These are phyloP conservation scores for Esox lucius DNA, from an alignment of 2,797 vertebrate genomes.

Conservation along the genomic window DNA sequence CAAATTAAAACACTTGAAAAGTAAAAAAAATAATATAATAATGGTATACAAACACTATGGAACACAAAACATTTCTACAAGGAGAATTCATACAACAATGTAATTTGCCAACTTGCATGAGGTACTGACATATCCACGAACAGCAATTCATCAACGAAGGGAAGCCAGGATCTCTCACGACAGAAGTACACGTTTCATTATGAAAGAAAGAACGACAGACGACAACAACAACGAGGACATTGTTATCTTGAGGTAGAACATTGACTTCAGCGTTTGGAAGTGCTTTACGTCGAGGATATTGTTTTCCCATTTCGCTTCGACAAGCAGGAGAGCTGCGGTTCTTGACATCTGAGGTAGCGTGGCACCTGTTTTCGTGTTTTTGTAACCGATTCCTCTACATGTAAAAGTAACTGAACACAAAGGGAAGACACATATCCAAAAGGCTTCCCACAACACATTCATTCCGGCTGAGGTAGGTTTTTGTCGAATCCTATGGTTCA, in stretches of 20 bases:
- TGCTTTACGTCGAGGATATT: constrained; percentile 83
- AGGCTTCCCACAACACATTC: constrained; percentile 93
- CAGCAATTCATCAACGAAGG: constrained; percentile 55
- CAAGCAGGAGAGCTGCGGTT: constrained; percentile 68
- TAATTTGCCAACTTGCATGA: constrained; percentile 69
- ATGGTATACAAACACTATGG: constrained; percentile 51
- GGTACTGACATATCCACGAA: constrained; percentile 68
- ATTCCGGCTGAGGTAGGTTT: constrained; percentile 99
- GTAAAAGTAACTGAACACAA: constrained; percentile 73
- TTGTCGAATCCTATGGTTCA: constrained; percentile 77
- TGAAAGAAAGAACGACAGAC: constrained; percentile 61
- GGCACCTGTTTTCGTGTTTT: constrained; percentile 67
- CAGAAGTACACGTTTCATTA: constrained; percentile 60
- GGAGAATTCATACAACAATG: constrained; percentile 61
- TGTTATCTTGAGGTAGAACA: constrained; percentile 94
- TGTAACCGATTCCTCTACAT: constrained; percentile 76
- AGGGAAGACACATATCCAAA: constrained; percentile 77
- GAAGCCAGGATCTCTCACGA: constrained; percentile 57
- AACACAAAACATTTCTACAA: constrained; percentile 56
- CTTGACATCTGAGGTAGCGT: constrained; percentile 82
- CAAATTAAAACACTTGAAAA: constrained; percentile 35
- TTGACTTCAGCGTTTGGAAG: constrained; percentile 94
- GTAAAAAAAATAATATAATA: constrained; percentile 28
- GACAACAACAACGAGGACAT: constrained; percentile 44
- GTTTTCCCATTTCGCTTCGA: constrained; percentile 55